Evolutionary conservation across 2,797 vertebrate genomes (phyloP).

Genomic region (Hypotaenidia okinawae): DNA sequence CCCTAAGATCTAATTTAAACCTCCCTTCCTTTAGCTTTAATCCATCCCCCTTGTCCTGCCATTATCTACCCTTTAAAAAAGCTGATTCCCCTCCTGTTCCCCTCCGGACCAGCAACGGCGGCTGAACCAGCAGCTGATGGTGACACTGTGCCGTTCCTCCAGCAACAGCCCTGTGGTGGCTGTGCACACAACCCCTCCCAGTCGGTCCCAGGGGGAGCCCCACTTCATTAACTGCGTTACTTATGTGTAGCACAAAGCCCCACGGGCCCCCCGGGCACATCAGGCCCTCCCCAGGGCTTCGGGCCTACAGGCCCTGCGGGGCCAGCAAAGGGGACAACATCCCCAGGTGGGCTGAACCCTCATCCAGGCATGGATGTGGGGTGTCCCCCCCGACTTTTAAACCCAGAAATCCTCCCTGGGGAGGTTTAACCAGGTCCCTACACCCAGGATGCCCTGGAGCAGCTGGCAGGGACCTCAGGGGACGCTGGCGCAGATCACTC

Average conservation of each 20-base stretch:
- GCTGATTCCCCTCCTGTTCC: not conserved
- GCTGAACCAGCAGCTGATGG: not conserved
- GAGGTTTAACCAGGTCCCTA: not conserved
- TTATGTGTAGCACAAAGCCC: not conserved
- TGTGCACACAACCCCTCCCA: not conserved
- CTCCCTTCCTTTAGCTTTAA: too few species aligned
- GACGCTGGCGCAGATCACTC: too few species aligned
- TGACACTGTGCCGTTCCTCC: not conserved
- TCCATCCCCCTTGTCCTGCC: too few species aligned
- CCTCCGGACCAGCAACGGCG: not conserved
- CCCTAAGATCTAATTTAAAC: too few species aligned
- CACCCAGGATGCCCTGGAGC: too few species aligned
- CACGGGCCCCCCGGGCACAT: fast-evolving
- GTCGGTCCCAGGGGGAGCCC: not conserved
- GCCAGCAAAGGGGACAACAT: not conserved
- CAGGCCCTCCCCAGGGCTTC: not conserved
- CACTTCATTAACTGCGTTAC: not conserved
- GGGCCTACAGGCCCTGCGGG: fast-evolving
- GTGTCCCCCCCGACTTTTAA: not conserved
- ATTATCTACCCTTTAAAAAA: too few species aligned
- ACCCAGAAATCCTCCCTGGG: too few species aligned
- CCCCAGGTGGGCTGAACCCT: not conserved
- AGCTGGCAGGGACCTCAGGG: too few species aligned
- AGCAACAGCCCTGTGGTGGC: not conserved
- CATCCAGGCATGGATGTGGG: not conserved